A percentile compares a stretch with the other conserved stretches of the same genome.
phyloP scores from a whole-genome alignment of 2,888 invertebrate species.

The Rotaria sp. region DNA sequence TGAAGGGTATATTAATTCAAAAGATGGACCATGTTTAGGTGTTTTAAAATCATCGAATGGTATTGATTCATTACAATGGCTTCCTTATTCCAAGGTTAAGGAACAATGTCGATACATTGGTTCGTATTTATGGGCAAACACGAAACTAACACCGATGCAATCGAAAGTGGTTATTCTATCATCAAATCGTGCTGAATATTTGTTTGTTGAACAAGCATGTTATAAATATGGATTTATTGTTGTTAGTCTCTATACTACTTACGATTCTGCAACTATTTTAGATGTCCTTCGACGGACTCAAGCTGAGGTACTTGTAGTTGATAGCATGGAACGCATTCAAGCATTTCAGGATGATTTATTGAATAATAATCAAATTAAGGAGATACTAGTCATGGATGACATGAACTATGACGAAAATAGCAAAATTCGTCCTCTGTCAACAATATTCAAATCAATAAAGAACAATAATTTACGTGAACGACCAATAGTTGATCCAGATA shows the following conservation, averaged over 20 bases:
- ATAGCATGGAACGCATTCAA: neutral
- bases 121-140: neutral
- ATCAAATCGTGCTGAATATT: constrained; percentile 59
- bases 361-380: neutral
- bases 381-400: neutral
- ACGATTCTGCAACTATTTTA: neutral
- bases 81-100: neutral
- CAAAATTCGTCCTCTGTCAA: neutral
- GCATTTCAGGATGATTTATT: neutral
- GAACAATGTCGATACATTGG: neutral
- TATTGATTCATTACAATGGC: neutral
- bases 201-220: constrained; percentile 58
- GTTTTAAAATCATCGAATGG: neutral
- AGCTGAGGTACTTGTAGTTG: neutral
- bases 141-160: neutral
- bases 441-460: neutral
- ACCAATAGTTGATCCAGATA: neutral
- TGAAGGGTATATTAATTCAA: neutral
- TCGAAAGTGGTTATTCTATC: neutral
- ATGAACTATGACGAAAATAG: neutral
- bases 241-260: neutral
- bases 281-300: neutral
- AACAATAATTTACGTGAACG: neutral
- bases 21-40: neutral
- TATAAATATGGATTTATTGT: constrained; percentile 26